Base-by-base conservation (phyloP, 64 coral and sea anemone species). In the Actinia equina region DNA sequence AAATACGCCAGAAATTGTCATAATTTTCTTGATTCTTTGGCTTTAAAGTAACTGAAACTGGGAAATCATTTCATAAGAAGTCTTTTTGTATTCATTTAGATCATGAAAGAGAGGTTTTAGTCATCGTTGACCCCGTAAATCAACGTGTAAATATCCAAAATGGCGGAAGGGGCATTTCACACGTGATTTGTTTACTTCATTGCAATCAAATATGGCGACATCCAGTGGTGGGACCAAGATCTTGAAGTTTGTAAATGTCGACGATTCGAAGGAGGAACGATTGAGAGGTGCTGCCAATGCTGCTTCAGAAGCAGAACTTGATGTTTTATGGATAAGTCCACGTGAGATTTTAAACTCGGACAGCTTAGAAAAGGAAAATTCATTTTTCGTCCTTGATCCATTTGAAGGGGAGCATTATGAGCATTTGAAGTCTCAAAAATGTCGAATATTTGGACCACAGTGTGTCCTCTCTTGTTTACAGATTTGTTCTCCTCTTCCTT, bases 401-500 rank as follows among this genome's bases (percentile, higher is more conserved):
- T 99, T 99, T 82, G 88, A 87, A 58, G 97, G 97, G 18, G 62
- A 91, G 23, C 19, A 43, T 25, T 99, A 95, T 83, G 97, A 95
- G 16, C 83, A 78, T 27, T 77, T 99, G 16, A 88, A 91, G 44
- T 84, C 89, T 70, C 86, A 87, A 18, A 88, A 92, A 14, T 95
- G 88, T 69, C 82, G 90, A 19, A 83, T 99, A 27, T 86, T 90
- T 88, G 97, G 97, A n/a, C 93, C 97, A 1, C 90, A 87, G 16
- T 99, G 97, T 58, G 44, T 99, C 17, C 82, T 99, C 30, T 88
- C 88, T 0, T 99, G 97, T 93, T 86, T 99, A 17, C 55, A 93
- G 17, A 87, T 89, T 45, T 20, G 92, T 44, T 84, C 71, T 8
- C 78, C 93, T 55, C 81, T 99, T n/a, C 97, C 97, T 52, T 93